Evolutionary conservation across 2,888 invertebrate species (phyloP).

Genomic region (Monopis laevigella): DNA sequence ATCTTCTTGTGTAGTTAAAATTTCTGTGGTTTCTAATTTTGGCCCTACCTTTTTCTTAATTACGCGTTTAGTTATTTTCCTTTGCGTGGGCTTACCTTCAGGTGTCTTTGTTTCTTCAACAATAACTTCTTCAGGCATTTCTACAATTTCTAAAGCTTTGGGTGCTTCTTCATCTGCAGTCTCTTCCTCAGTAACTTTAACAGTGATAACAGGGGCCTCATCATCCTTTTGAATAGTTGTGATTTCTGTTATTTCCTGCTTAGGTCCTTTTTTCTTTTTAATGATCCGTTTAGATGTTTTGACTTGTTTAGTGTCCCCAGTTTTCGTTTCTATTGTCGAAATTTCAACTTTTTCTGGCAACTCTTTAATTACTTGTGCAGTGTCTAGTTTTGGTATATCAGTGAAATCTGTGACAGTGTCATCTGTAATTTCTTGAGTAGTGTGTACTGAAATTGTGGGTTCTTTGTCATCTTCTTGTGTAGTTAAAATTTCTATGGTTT

Average conservation of each 20-base stretch:
- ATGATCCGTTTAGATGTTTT: constrained; percentile 28
- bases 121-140: constrained; percentile 27
- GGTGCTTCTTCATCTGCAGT: constrained; percentile 18
- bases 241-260: constrained; percentile 35
- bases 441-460: too few relatives aligned
- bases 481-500: too few relatives aligned
- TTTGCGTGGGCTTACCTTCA: constrained; percentile 6
- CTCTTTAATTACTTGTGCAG: constrained; percentile 23
- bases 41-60: constrained; percentile 33
- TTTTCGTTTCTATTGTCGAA: constrained; percentile 25
- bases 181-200: constrained; percentile 20
- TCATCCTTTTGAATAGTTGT: constrained; percentile 30
- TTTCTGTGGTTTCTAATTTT: constrained; percentile 43
- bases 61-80: constrained; percentile 13
- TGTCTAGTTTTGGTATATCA: neutral
- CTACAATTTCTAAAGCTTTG: constrained; percentile 20
- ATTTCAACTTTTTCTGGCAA: constrained; percentile 39
- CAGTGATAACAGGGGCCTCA: constrained; percentile 23
- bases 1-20: constrained; percentile 53
- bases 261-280: constrained; percentile 28
- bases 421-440: too few relatives aligned
- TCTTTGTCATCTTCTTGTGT: too few relatives aligned
- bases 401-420: constrained; percentile 3
- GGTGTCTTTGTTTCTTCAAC: constrained; percentile 16
- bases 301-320: constrained; percentile 19